Evolutionary conservation across 1,140 invertebrate genomes (phyloP).

Genomic region (Coelopa frigida): DNA sequence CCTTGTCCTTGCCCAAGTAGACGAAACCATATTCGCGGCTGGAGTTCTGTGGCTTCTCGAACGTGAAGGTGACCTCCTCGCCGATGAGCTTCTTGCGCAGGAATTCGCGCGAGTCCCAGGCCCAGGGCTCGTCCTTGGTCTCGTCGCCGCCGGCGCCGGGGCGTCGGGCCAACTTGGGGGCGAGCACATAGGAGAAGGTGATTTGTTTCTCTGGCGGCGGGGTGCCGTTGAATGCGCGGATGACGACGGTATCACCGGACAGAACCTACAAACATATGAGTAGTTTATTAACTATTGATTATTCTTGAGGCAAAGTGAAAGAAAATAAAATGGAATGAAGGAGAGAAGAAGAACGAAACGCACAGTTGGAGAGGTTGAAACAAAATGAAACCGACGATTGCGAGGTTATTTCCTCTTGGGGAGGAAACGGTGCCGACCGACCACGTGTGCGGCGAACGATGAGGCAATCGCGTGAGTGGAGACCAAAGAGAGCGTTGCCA

Average conservation of each 20-base stretch:
- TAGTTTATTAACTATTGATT: not conserved
- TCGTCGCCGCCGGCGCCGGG: slow-evolving; percentile 58
- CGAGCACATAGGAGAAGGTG: slow-evolving; percentile 81
- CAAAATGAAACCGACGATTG: too few relatives aligned
- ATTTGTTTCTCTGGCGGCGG: slow-evolving; percentile 87
- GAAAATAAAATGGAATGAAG: not conserved
- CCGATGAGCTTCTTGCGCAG: slow-evolving; percentile 87
- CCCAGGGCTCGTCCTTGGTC: slow-evolving; percentile 86
- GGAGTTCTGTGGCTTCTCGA: slow-evolving; percentile 63
- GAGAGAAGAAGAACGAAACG: not conserved
- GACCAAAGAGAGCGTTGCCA: too few relatives aligned
- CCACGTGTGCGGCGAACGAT: too few relatives aligned
- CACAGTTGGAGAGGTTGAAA: too few relatives aligned
- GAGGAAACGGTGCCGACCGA: too few relatives aligned
- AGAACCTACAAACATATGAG: slow-evolving; percentile 59
- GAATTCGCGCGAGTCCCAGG: slow-evolving; percentile 94
- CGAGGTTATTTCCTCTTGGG: too few relatives aligned
- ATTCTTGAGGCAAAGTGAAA: too few relatives aligned
- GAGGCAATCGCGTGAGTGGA: too few relatives aligned
- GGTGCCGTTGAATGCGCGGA: slow-evolving; percentile 71
- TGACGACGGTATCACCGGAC: slow-evolving; percentile 84
- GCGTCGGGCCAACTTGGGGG: slow-evolving; percentile 81
- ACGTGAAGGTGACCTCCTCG: slow-evolving; percentile 74
- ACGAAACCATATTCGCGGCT: slow-evolving; percentile 82
- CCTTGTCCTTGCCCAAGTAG: slow-evolving; percentile 74